Evolutionary conservation across 2,113 vertebrate species (phyloP).

Genomic region (Capreolus pygargus): DNA sequence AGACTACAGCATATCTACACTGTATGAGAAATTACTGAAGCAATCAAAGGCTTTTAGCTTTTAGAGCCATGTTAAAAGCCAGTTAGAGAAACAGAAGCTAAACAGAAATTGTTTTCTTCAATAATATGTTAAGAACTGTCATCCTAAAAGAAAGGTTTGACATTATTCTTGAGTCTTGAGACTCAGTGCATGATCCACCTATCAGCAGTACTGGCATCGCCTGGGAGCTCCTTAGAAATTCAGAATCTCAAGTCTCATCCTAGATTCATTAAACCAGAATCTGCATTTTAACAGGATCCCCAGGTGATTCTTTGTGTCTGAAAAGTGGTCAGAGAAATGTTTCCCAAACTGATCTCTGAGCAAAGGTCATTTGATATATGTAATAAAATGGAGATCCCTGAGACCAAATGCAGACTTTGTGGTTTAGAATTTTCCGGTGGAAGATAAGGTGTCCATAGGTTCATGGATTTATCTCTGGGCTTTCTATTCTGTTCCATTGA

Average conservation of each 20-base stretch:
- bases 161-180: not conserved
- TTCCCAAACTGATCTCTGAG: not conserved
- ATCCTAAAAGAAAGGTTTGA: not conserved
- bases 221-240: not conserved
- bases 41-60: not conserved
- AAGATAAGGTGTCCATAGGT: not conserved
- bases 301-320: not conserved
- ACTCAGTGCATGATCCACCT: not conserved
- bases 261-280: not conserved
- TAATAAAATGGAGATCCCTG: not conserved
- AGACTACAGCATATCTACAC: not conserved
- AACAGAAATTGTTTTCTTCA: not conserved
- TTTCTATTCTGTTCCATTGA: too few relatives aligned
- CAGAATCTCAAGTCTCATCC: not conserved
- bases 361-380: not conserved
- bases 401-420: not conserved
- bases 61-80: too few relatives aligned
- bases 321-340: not conserved
- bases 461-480: too few relatives aligned
- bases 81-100: not conserved
- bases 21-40: constrained; percentile 8
- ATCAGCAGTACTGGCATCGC: not conserved
- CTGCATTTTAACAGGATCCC: not conserved
- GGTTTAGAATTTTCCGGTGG: not conserved
- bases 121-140: not conserved